Base-by-base conservation (phyloP, 2,113 vertebrate genomes). In the Sphaerodactylus townsendi region DNA sequence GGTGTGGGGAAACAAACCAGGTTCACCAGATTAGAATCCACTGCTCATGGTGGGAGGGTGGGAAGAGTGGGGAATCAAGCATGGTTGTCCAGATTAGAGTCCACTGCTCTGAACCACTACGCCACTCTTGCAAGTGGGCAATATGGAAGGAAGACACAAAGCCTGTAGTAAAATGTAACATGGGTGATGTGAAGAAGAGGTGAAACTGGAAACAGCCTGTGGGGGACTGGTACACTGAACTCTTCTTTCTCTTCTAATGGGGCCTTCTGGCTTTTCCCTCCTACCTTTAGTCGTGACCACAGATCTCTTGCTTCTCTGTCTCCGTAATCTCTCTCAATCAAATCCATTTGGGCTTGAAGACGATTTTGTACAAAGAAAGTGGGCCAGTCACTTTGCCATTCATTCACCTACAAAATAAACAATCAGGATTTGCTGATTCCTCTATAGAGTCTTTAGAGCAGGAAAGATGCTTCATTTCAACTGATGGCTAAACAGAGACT, bases 351-450 rank as follows among this genome's bases (percentile, higher is more conserved):
- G 77, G 96, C 91, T 85, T 98, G 95, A 75, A 98, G 95, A 35
- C 96, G 96, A 76, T 98, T 97, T 37, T 88, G 93, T 69, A 96
- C 76, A 68, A 96, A 98, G 93, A 98, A 98, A 39, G 94, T 91
- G 59, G 96, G 96, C 98, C 98, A 98, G 89, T 98, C 97, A 6
- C 93, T 95, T 85, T 98, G 96, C 98, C 98, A 98, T 10, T 97
- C 97, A 80, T 98, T 98, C 65, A 95, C 94, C 98, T 98, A 85
- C 5, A 50, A 84, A 88, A 85, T 2, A 37, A 0, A 33, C 74
- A n/a, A 64, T 9, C 77, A 59, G 83, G 5, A 19, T 44, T 76
- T n/a, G 25, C n/a, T 77, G 37, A 37, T 8, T 10, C 0, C n/a
- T 72, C 44, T 37, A 46, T 28, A 70, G 75, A 3, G 3, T 3